Evolutionary conservation across 2,888 invertebrate species (phyloP).

Genomic region (Drosophila austrosaltans): DNA sequence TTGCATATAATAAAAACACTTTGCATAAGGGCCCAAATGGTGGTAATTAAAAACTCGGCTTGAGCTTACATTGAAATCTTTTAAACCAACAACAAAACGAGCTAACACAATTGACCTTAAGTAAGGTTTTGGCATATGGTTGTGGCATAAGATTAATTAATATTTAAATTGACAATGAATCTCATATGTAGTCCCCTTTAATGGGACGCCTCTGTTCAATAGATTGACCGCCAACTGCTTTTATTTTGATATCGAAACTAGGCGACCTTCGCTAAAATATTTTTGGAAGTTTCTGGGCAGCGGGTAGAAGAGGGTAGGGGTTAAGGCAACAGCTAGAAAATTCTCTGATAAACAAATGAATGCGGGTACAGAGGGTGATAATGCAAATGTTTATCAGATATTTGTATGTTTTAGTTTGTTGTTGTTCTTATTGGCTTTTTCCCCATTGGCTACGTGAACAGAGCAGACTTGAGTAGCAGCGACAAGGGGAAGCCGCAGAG

Average conservation of each 20-base stretch:
- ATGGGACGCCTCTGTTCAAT: conserved; percentile 28
- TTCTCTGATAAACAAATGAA: conserved; percentile 53
- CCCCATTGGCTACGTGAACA: conserved; percentile 16
- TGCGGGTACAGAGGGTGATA: conserved; percentile 1
- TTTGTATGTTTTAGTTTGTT: conserved; percentile 22
- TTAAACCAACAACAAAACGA: conserved; percentile 38
- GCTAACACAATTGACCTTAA: conserved; percentile 28
- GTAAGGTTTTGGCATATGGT: conserved; percentile 37
- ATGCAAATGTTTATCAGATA: conserved; percentile 23
- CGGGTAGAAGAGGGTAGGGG: conserved; percentile 24
- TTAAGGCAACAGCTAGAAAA: conserved; percentile 25
- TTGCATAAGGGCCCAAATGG: conserved; percentile 46
- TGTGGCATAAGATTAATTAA: conserved; percentile 27
- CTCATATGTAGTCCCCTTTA: background rate
- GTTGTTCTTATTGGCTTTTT: conserved; percentile 26
- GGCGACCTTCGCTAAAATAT: conserved; percentile 54
- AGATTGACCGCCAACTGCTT: conserved; percentile 43
- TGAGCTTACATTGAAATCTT: conserved; percentile 31
- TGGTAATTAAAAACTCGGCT: conserved; percentile 40
- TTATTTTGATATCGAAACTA: conserved; percentile 52
- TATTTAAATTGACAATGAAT: background rate
- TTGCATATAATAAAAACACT: conserved; percentile 24
- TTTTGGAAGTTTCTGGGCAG: conserved; percentile 25
- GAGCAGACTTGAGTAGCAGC: background rate
- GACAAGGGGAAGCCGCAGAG: conserved; percentile 15